Evolutionary conservation across 2,888 invertebrate species (phyloP).

Genomic region (Chloromyia formosa): DNA sequence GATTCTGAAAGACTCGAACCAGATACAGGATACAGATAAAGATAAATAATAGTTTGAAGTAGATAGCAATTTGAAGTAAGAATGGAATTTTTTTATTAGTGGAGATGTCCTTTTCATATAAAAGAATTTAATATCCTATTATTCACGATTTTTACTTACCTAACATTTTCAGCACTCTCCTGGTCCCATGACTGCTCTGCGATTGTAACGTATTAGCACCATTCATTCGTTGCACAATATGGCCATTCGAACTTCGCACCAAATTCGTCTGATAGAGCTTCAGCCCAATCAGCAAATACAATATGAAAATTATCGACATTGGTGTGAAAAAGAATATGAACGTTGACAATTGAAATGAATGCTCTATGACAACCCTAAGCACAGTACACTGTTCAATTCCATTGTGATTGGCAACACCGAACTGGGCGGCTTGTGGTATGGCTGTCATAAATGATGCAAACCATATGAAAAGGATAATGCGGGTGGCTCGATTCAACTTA

Average conservation of each 20-base stretch:
- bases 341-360: conserved; percentile 70
- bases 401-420: conserved; percentile 68
- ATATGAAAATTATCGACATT: conserved; percentile 85
- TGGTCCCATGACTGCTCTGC: conserved; percentile 69
- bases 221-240: conserved; percentile 52
- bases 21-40: no score
- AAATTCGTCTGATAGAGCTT: conserved; percentile 70
- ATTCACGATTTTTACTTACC: conserved; percentile 66
- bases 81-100: no score
- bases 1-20: no score
- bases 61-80: no score
- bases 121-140: no score
- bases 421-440: conserved; percentile 82
- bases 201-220: conserved; percentile 58
- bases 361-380: conserved; percentile 62
- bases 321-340: conserved; percentile 87
- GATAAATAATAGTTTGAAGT: no score
- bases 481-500: conserved; percentile 81
- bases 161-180: conserved; percentile 78
- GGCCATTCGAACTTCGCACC: conserved; percentile 61
- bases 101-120: no score
- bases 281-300: conserved; percentile 80
- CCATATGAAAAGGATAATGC: conserved; percentile 82
- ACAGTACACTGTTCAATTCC: conserved; percentile 59
- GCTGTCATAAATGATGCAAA: conserved; percentile 77